A percentile compares a stretch with the other conserved stretches of the same genome.
Evolutionary conservation across 2,113 vertebrate species (phyloP).

Genomic region (Xiphorhynchus elegans): DNA sequence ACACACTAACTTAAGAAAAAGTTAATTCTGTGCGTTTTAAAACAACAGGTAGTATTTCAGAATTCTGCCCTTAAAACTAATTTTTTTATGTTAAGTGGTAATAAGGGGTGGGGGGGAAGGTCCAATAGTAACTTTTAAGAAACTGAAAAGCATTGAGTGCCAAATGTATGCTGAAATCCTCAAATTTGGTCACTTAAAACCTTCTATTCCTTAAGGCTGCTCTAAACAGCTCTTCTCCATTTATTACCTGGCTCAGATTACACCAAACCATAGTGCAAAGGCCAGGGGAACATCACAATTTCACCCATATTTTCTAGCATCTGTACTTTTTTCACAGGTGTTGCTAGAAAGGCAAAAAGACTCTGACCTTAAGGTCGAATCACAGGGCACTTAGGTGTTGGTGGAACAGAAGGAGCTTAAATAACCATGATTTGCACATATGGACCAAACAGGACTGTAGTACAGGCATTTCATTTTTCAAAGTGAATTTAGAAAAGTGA

Average conservation of each 20-base stretch:
- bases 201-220: slow-evolving; percentile 14
- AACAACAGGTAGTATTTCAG: not conserved
- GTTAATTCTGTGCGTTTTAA: not conserved
- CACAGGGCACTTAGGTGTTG: slow-evolving; percentile 52
- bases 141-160: not conserved
- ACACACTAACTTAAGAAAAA: fast-evolving
- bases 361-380: slow-evolving; percentile 73
- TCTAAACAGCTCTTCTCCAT: slow-evolving; percentile 15
- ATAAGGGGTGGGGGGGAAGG: not conserved
- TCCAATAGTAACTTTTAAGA: not conserved
- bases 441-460: slow-evolving; percentile 29
- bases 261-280: slow-evolving; percentile 56
- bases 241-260: slow-evolving; percentile 64
- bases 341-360: slow-evolving; percentile 61
- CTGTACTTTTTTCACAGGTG: slow-evolving; percentile 76
- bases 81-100: not conserved
- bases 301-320: slow-evolving; percentile 74
- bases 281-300: slow-evolving; percentile 71
- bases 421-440: slow-evolving; percentile 56
- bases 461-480: slow-evolving; percentile 31
- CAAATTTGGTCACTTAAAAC: not conserved
- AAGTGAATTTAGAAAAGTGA: slow-evolving; percentile 15
- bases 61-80: not conserved
- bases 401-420: slow-evolving; percentile 72
- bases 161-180: not conserved